Evolutionary conservation across 1,140 invertebrate species (phyloP), one percentile per base, ranked within the genome.

Genomic region (Linepithema humile): DNA sequence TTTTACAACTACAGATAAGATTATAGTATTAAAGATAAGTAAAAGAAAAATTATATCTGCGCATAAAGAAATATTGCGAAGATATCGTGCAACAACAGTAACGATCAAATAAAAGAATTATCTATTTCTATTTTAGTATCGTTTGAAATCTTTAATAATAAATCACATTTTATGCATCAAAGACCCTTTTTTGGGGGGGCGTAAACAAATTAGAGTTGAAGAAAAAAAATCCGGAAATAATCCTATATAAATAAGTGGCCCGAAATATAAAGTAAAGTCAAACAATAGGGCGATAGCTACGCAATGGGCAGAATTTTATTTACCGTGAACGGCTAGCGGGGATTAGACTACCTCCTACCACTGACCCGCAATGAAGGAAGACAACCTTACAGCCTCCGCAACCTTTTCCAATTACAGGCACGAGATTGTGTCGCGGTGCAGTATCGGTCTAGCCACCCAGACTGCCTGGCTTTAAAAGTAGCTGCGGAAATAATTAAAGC

Each of bases 371-470:
- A 48, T 53, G 73, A 20, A 9, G 17, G 59, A 48, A 43, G 57
- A 26, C 70, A 82, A 77, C 26, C 73, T n/a, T 26, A n/a, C 73
- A 20, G 55, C 65, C 48, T 73, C 60, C 26, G 43, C 77, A 82
- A 83, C 85, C 83, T 89, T 90, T 89, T 91, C 59, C 89, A 91
- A 90, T 90, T 91, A 89, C 88, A 85, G 82, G 29, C 86, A 80
- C 69, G 74, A 86, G 87, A 89, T 91, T 90, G 85, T 82, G 74
- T 89, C 84, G 83, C 82, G 73, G 67, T 60, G 72, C 55, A 73
- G 69, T 78, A 85, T 78, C 74, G 55, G 70, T 17, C 75, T 43
- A 48, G 70, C 23, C 73, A 26, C 35, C 64, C 45, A 45, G 40
- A 26, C 67, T 20, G 73, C 23, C 55, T 23, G 74, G 69, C 82